Evolutionary conservation across 2,888 invertebrate species (phyloP), one percentile per base, ranked within the genome.

Genomic region (Ephialtes manifestator): DNA sequence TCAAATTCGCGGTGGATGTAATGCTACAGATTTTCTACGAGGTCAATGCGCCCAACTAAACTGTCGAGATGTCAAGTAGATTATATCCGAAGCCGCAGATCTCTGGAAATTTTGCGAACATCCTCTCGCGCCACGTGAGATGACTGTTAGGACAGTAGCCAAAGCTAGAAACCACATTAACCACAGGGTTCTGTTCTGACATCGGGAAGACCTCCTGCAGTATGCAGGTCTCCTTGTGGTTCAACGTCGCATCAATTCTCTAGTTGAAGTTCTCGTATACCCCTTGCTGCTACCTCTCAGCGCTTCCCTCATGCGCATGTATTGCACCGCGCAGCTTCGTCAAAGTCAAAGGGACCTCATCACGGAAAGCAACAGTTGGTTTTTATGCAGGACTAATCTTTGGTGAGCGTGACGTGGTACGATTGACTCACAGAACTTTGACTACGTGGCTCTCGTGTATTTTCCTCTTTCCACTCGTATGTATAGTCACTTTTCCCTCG

Each of bases 301-400:
- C 46, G 58, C 35, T 35, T 70, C 4, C 48, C 15, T 28, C 58
- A 63, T 20, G 13, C 43, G 24, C 55, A 43, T 28, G 51, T 72
- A 53, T 46, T 18, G 10, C 20, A 53, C 20, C 55, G 60, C 68
- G 39, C 28, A 35, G 28, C 18, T 28, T 58, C 13, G 58, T 60
- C 31, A 24, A 39, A 35, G 20, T 65, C 48, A 74, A 35, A 71
- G 53, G n/a, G 51, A 60, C 75, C n/a, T 79, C 55, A 58, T 55
- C 78, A 81, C 68, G 65, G 53, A 84, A 88, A 89, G 92, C 91
- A 91, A 91, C 91, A 91, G 91, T 91, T 91, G 91, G 91, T 91
- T 91, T 91, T 91, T 91, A 90, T 90, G 87, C 88, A 88, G 90
- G 31, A 90, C 89, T 90, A 90, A 90, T 91, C 90, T 89, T 90